Base-by-base conservation (phyloP, 1,140 invertebrate species). In the Panagrolaimus sp. region DNA sequence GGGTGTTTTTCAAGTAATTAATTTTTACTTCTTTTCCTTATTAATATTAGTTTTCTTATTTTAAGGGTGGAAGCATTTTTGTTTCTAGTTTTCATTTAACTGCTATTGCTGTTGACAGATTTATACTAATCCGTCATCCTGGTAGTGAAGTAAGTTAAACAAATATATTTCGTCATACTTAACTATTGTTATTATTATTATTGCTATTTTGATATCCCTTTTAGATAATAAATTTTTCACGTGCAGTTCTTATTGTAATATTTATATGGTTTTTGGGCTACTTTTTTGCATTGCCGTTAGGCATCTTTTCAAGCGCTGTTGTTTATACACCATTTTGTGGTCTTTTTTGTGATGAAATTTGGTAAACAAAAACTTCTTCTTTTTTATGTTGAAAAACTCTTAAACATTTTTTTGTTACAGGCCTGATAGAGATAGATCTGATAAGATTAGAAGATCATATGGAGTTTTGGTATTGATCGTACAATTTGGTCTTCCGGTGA, bases 1-100 rank as follows among this genome's bases (percentile, higher is more conserved):
- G 42, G 81, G 81, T 31, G 72, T 82, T 9, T 83, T 82, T 62
- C 80, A 81, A 65, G 79, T 82, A 27, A 51, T 51, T 23, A 53
- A 57, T 42, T 57, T 48, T n/a, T 42, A 70, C 20, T 69, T 69
- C 69, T 14, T 2, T 43, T 5, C 16, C 1, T 69, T 25, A 20
- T 13, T 57, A 57, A 4, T 11, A 11, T 57, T 11, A 57, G n/a
- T 0, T 25, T 16, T 51, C 47, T 7, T 38, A 38, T 71, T 74
- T 80, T 72, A 44, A 81, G 79, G 80, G 81, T n/a, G 81, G 81
- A 47, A 80, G 74, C 11, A 72, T 82, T 14, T 82, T 82, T 48
- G 78, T 82, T 20, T 82, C 79, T 7, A 78, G 74, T 63, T 82
- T 82, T 68, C 83, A 81, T 14, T 65, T 82, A 31, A 83, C 80